These are phyloP conservation scores for Saxicola maurus DNA, from an alignment of 2,797 vertebrate species.

Conservation along the genomic window DNA sequence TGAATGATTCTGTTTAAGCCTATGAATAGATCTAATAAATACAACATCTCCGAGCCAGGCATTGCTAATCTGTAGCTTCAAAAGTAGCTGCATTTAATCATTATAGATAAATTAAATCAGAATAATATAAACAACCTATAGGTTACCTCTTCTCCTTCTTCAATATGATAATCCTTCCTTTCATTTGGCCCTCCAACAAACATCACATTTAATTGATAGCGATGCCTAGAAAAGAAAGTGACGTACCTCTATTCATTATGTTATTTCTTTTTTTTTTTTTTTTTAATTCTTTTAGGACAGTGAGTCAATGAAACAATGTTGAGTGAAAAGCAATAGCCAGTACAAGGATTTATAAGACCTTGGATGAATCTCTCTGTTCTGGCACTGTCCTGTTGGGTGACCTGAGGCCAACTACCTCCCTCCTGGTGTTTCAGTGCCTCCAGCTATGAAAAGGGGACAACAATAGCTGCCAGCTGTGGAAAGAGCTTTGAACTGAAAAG, in stretches of 20 bases:
- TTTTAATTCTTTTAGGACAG: not conserved
- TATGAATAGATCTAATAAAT: not conserved
- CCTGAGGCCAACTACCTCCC: not conserved
- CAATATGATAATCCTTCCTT: conserved; percentile 95
- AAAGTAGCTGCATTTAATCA: not conserved
- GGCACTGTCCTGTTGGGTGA: not conserved
- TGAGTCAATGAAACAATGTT: not conserved
- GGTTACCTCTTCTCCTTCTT: conserved; percentile 96
- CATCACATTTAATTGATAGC: conserved; percentile 88
- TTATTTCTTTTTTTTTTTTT: not conserved
- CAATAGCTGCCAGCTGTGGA: not conserved
- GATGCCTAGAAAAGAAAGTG: conserved; percentile 77
- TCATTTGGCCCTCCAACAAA: conserved; percentile 93
- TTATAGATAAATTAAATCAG: not conserved
- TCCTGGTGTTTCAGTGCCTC: not conserved
- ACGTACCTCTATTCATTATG: not conserved
- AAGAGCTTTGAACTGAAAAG: not conserved
- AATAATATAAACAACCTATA: not conserved
- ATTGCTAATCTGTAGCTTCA: not conserved
- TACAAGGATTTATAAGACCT: not conserved
- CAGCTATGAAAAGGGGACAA: not conserved
- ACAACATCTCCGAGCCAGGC: not conserved
- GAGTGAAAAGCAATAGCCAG: not conserved
- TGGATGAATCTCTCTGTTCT: not conserved
- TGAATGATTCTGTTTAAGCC: not conserved